Base-by-base conservation (phyloP, 37 sponge, comb jelly and placozoan species). In the Cladorhizidae sp. region DNA sequence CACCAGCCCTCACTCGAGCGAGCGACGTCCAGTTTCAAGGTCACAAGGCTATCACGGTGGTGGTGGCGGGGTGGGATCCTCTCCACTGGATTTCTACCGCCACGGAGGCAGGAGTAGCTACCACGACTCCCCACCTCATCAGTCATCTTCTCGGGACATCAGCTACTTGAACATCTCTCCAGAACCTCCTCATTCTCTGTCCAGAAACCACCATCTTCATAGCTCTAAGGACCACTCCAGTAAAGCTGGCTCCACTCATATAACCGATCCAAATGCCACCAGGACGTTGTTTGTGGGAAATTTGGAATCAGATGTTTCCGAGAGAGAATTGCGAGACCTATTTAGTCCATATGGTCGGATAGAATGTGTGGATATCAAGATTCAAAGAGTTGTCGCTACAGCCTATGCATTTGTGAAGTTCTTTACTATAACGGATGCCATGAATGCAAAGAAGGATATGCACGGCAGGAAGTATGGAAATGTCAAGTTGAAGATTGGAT, bases 201-300 rank as follows among this genome's bases (percentile, higher is more conserved):
- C 40, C 14, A 17, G 55, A 9, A 39, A 28, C 74, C 64, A 45
- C 32, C 0, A 43, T 1, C 26, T 38, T 63, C 76, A 57, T 22
- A 2, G 79, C 54, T 39, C 85, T 33, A 37, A 70, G 25, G 49
- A 50, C 40, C 11, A 35, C 6, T 8, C 22, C 3, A 1, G 41
- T 7, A 73, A 63, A 40, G 67, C 76, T 54, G 31, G 68, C 35
- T 39, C 57, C 25, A 52, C 51, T 25, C 43, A 81, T n/a, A 82
- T 90, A 32, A 39, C 73, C 37, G 95, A 94, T 51, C 86, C 91
- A 3, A 89, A 75, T 74, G 93, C 94, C 40, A 93, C 95, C 5
- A 76, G 98, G 1, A 98, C 98, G n/a, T 83, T 98, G 55, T 95
- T 98, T 86, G 92, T 98, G 36, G 98, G 98, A 5, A 95, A 95